Percentiles rank a stretch among this genome's conserved stretches.
These are phyloP conservation scores for Pediacus dermestoides DNA, from an alignment of 2,888 invertebrate species.

Conservation along the genomic window DNA sequence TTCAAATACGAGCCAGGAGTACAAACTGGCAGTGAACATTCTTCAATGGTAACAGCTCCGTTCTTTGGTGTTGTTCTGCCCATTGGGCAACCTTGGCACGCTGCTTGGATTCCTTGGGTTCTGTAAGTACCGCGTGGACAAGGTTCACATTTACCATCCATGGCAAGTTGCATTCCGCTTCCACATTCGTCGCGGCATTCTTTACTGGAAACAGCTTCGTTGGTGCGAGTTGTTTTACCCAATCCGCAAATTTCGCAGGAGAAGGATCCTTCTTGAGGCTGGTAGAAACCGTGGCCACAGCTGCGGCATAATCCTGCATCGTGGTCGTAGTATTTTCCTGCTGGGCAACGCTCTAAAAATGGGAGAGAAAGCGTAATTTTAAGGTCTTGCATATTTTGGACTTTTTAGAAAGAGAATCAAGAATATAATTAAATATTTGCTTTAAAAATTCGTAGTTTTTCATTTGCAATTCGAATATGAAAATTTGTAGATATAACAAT, in stretches of 20 bases:
- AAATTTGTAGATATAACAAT: no score
- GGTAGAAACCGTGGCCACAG: conserved; percentile 93
- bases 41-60: conserved; percentile 80
- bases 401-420: no score
- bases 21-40: conserved; percentile 90
- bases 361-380: no score
- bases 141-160: conserved; percentile 87
- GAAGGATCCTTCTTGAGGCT: conserved; percentile 87
- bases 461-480: no score
- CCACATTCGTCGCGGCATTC: conserved; percentile 91
- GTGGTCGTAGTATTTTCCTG: conserved; percentile 91
- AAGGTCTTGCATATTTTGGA: no score
- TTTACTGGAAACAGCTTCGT: conserved; percentile 80
- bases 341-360: conserved; percentile 81
- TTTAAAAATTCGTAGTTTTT: no score
- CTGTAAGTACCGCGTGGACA: conserved; percentile 75
- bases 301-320: conserved; percentile 83
- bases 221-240: conserved; percentile 87
- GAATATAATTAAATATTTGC: no score
- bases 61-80: conserved; percentile 86
- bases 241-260: conserved; percentile 83
- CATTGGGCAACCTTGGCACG: conserved; percentile 82
- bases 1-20: conserved; percentile 81
- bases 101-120: conserved; percentile 80
- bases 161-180: conserved; percentile 77